Evolutionary conservation across 2,113 vertebrate genomes (phyloP), one percentile per base, ranked within the genome.

Genomic region (Scytalopus superciliaris): DNA sequence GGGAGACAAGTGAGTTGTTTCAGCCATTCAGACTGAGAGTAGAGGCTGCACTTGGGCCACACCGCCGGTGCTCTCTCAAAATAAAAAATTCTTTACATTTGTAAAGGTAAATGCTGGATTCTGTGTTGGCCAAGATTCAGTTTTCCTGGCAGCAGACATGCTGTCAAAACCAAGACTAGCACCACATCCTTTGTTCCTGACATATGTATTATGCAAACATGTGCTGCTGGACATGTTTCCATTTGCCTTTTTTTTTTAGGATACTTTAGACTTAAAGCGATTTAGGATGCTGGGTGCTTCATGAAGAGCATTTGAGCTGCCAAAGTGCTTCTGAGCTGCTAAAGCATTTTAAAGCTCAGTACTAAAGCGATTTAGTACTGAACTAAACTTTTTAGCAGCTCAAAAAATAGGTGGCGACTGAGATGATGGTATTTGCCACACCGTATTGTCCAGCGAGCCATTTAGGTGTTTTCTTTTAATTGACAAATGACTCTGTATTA

Each of bases 311-410:
- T 95, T 95, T 97, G 95, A 97, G 96, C 95, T 95, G 91, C 79
- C 95, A 93, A 95, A 96, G 94, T 97, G 96, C 93, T 92, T 87
- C 95, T 97, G 96, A 97, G 95, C 96, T 93, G 92, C 94, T 97
- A 97, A 97, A 97, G 96, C 90, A 95, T 94, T 94, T 94, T 94
- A 97, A 95, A 95, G 94, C 96, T 93, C 93, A 95, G 93, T 77
- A 80, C 93, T 97, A 96, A 97, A 97, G 96, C 68, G 92, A 90
- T 93, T 96, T 95, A 88, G 75, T 59, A 87, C 93, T 92, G 92
- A 94, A 96, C 92, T 95, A 93, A 96, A 96, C 67, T 94, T 96
- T 88, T 86, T 78, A 90, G 83, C 81, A 84, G 94, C 91, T 96
- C 84, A 95, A 94, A 96, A 96, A 87, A 95, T 90, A 90, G 89